Evolutionary conservation across 1,140 invertebrate species (phyloP), one percentile per base, ranked within the genome.

Genomic region (Lepidotrigona ventralis): DNA sequence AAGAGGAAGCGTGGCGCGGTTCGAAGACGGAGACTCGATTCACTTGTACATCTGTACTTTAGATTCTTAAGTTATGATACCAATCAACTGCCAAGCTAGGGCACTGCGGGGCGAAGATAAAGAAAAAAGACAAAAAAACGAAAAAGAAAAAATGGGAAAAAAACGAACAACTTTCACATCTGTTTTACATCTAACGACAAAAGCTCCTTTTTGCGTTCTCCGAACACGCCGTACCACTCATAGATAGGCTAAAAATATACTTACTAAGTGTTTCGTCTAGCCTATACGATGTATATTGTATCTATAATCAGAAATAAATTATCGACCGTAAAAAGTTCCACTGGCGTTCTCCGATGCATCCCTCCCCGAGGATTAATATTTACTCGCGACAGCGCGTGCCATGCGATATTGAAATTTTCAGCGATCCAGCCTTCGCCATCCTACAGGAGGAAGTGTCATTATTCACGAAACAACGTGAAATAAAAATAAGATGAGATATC

Each of bases 281-380:
- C 88, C 89, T 92, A 33, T 33, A 92, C 83, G 87, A 91, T 92
- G 91, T 92, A 92, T 92, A 92, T 92, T 92, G 91, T 92, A 92
- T 89, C 91, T 92, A 92, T 92, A 91, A 91, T 92, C 90, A 91
- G 81, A 91, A 92, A 92, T 91, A 92, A 92, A 92, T 91, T 90
- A 92, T 92, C 90, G 86, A 92, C 82, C 89, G 86, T 79, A 85
- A 82, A 85, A 82, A 79, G 53, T 46, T 29, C 11, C 21, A 58
- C 39, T 19, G 19, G 80, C 51, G 26, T 63, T 77, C 21, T 26
- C 39, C 64, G 15, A 74, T 54, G 14, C 39, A 46, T 0, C 39
- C 8, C 5, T n/a, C 23, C 23, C 53, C 29, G 17, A 2, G 29
- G 51, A n/a, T 46, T 51, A n/a, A 63, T 53, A 74, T 64, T 15